These are phyloP conservation scores for Psix sp. DNA, from an alignment of 1,140 invertebrate genomes.

Conservation along the genomic window DNA sequence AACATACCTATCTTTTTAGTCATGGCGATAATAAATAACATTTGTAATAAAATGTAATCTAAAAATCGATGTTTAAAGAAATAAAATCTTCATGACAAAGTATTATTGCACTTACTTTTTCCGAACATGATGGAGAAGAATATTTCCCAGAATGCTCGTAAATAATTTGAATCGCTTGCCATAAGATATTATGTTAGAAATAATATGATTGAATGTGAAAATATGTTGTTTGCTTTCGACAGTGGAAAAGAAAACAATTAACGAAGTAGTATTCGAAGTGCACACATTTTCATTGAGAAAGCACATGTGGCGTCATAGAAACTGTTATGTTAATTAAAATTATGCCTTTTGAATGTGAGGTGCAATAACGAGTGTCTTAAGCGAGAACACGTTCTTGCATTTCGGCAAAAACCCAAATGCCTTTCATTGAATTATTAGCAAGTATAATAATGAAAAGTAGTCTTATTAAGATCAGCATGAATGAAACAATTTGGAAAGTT, in stretches of 20 bases:
- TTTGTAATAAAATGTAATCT: too few species aligned
- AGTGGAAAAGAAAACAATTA: constrained; percentile 35
- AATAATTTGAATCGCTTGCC: too few species aligned
- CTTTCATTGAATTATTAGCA: too few species aligned
- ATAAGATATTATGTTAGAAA: too few species aligned
- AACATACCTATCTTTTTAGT: too few species aligned
- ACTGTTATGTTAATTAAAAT: constrained; percentile 47
- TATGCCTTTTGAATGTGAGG: constrained; percentile 37
- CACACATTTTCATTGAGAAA: constrained; percentile 42
- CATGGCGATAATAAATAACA: too few species aligned
- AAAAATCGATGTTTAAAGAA: too few species aligned
- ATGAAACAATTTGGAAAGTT: not conserved
- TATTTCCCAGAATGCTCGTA: too few species aligned
- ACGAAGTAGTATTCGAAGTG: constrained; percentile 41
- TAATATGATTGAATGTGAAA: constrained; percentile 10
- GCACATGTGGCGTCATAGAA: constrained; percentile 37
- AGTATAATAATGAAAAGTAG: too few species aligned
- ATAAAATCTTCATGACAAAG: too few species aligned
- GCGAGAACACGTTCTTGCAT: constrained; percentile 37
- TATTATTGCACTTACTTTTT: too few species aligned
- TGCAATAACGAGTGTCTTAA: constrained; percentile 44
- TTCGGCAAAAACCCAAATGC: constrained; percentile 20
- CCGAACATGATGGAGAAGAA: too few species aligned
- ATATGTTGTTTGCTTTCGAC: constrained; percentile 8
- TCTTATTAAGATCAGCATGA: not conserved